These are phyloP conservation scores for Protonemura montana DNA, from an alignment of 2,888 invertebrate species.

Conservation along the genomic window DNA sequence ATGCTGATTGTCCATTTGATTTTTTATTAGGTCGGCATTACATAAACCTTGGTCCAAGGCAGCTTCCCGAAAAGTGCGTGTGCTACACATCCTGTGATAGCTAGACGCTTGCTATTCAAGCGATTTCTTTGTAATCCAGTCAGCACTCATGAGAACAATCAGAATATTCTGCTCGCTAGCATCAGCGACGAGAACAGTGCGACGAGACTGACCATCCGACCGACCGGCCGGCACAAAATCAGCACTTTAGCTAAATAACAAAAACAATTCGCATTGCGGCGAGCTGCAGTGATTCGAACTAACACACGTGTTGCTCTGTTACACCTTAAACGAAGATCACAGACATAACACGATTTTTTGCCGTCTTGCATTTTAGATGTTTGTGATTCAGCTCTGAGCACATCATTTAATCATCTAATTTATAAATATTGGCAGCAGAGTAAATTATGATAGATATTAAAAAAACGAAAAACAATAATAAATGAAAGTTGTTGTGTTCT, in stretches of 20 bases:
- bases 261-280: background rate
- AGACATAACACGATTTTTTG: background rate
- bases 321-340: background rate
- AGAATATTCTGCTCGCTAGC: background rate
- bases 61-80: background rate
- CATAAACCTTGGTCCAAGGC: conserved; percentile 7
- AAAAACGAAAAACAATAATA: too few species aligned
- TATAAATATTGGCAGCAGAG: too few species aligned
- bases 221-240: background rate
- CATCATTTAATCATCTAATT: too few species aligned
- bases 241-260: background rate
- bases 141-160: background rate
- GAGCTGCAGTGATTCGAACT: background rate
- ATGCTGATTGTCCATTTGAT: background rate
- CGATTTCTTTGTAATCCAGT: background rate
- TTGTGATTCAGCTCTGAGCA: too few species aligned
- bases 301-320: background rate
- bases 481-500: too few species aligned
- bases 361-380: background rate
- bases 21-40: conserved; percentile 2
- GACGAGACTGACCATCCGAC: background rate
- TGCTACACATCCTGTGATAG: background rate
- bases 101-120: background rate
- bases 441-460: too few species aligned
- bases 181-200: background rate